Conservation (phyloP, 92 coral and sea anemone species). For the Hydrozoanthus gracilis region DNA sequence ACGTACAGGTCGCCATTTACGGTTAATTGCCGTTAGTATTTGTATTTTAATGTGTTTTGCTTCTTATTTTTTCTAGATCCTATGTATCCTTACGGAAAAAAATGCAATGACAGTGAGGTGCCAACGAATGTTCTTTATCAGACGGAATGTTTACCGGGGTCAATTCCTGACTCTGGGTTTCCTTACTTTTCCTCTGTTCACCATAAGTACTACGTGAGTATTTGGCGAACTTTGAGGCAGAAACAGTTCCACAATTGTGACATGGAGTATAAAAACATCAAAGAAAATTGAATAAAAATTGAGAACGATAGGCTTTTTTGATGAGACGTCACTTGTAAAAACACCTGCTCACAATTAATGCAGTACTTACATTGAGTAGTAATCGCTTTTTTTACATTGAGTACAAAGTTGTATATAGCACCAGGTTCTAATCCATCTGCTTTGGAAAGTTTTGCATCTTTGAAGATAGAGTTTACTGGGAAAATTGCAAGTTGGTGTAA, state of each 20-base stretch:
- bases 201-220: constrained; percentile 57
- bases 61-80: constrained; percentile 15
- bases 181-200: constrained; percentile 54
- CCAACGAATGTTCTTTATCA: constrained; percentile 15
- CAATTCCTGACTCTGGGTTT: constrained; percentile 49
- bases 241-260: not conserved
- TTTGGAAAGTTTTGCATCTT: no score
- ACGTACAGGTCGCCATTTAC: no score
- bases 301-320: not conserved
- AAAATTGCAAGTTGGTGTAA: no score
- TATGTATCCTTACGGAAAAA: constrained; percentile 43
- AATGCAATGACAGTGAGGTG: constrained; percentile 38
- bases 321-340: no score
- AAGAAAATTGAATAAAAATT: not conserved
- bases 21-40: no score
- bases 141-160: constrained; percentile 1
- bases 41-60: not conserved
- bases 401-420: no score
- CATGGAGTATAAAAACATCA: not conserved
- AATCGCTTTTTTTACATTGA: no score
- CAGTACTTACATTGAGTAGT: no score
- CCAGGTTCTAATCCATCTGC: no score
- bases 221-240: not conserved
- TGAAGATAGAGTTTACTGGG: no score
- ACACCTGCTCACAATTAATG: no score